Percentiles rank a stretch among this genome's conserved stretches.
Evolutionary conservation across 2,888 invertebrate species (phyloP).

Genomic region (Parnassius mnemosyne): DNA sequence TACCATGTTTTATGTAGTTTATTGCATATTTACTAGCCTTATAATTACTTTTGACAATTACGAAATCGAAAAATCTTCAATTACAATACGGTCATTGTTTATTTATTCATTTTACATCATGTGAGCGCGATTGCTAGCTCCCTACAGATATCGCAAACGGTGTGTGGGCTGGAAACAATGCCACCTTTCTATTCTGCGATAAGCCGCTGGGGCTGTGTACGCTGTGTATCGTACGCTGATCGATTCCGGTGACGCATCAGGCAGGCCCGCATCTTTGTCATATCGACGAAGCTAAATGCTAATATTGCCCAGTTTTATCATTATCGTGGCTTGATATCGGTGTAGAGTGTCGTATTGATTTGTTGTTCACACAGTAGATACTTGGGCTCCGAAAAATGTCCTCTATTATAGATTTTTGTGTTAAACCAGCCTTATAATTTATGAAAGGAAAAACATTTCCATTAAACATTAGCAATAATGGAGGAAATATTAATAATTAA

Average conservation of each 20-base stretch:
- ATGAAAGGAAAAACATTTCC: too few species aligned
- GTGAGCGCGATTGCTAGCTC: constrained; percentile 41
- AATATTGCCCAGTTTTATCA: constrained; percentile 45
- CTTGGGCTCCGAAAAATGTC: background rate
- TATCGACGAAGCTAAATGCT: constrained; percentile 42
- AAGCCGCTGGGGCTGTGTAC: constrained; percentile 35
- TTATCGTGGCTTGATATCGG: constrained; percentile 40
- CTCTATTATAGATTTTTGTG: background rate
- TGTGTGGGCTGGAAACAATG: constrained; percentile 55
- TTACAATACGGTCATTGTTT: constrained; percentile 9
- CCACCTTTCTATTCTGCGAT: constrained; percentile 48
- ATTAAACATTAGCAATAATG: too few species aligned
- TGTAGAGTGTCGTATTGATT: constrained; percentile 47
- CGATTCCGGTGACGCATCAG: constrained; percentile 55
- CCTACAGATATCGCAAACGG: constrained; percentile 39
- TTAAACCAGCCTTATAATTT: background rate
- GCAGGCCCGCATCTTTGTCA: constrained; percentile 35
- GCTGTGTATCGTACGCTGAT: constrained; percentile 39
- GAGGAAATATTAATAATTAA: too few species aligned
- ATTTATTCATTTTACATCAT: constrained; percentile 34
- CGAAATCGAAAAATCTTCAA: constrained; percentile 1
- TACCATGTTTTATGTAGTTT: too few species aligned
- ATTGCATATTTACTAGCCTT: background rate
- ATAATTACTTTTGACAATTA: background rate
- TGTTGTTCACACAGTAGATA: constrained; percentile 30